Evolutionary conservation across 2,797 vertebrate genomes (phyloP).

Genomic region (Otus scops): DNA sequence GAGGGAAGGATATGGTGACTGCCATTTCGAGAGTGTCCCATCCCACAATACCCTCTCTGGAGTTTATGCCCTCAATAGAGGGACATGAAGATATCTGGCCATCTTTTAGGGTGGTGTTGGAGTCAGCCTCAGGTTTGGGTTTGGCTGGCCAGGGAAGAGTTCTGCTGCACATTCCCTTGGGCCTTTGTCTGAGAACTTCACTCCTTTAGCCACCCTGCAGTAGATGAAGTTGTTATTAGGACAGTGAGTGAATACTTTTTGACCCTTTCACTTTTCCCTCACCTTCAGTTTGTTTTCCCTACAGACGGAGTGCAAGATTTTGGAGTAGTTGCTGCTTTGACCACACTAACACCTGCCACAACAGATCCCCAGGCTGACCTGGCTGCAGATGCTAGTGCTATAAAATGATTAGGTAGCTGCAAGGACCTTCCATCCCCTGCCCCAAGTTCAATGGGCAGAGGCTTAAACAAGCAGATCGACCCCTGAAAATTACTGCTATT

Average conservation of each 20-base stretch:
- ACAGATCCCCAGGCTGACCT: not conserved
- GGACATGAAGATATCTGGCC: fast-evolving
- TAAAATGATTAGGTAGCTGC: not conserved
- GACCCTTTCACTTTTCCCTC: not conserved
- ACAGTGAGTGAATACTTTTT: not conserved
- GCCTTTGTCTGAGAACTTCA: not conserved
- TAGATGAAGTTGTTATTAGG: not conserved
- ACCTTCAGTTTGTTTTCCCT: not conserved
- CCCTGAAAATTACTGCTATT: not conserved
- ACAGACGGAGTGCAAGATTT: not conserved
- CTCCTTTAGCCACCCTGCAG: not conserved
- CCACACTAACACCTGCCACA: not conserved
- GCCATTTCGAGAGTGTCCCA: not conserved
- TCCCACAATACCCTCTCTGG: not conserved
- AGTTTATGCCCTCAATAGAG: not conserved
- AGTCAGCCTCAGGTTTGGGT: not conserved
- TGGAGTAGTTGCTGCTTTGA: not conserved
- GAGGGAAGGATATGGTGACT: not conserved
- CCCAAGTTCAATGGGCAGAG: not conserved
- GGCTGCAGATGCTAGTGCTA: not conserved
- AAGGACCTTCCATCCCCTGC: not conserved
- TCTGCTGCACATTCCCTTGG: not conserved
- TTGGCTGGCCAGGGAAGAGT: not conserved
- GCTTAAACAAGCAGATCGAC: not conserved
- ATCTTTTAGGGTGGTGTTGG: not conserved